phyloP scores from a whole-genome alignment of 2,888 invertebrate genomes.

The Lasioglossum morio region DNA sequence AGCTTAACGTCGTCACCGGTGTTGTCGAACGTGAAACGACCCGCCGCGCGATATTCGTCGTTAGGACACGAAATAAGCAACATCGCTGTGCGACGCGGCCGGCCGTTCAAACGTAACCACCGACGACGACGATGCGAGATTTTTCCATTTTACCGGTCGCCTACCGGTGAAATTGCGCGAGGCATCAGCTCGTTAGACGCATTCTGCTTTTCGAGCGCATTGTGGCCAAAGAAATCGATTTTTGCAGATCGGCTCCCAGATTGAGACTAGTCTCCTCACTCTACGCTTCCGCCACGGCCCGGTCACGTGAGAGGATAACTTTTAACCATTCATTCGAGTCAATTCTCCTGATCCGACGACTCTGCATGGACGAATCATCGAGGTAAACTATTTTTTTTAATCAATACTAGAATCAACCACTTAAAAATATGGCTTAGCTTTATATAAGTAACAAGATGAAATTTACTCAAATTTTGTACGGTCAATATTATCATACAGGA shows the following conservation, averaged over 20 bases:
- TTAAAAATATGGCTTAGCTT: background rate
- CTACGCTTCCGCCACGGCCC: no score
- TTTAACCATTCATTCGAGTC: no score
- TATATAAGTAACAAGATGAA: background rate
- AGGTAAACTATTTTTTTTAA: background rate
- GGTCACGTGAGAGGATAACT: no score
- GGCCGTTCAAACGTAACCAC: background rate
- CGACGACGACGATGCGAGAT: background rate
- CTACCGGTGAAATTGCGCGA: background rate
- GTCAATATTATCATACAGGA: background rate
- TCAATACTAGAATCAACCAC: background rate
- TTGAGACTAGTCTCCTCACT: no score
- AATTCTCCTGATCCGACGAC: no score
- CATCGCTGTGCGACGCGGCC: background rate
- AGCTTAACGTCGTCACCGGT: conserved; percentile 62
- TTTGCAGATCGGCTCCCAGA: background rate
- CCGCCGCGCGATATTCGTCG: conserved; percentile 42
- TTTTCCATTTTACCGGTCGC: background rate
- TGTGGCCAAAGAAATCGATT: background rate
- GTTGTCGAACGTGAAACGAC: conserved; percentile 68
- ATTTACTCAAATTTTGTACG: background rate
- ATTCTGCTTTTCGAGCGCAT: background rate
- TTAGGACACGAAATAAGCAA: conserved; percentile 41
- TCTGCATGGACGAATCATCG: no score
- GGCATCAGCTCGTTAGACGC: conserved; percentile 5